phyloP scores from a whole-genome alignment of 2,113 vertebrate species.

The Alligator mississippiensis region DNA sequence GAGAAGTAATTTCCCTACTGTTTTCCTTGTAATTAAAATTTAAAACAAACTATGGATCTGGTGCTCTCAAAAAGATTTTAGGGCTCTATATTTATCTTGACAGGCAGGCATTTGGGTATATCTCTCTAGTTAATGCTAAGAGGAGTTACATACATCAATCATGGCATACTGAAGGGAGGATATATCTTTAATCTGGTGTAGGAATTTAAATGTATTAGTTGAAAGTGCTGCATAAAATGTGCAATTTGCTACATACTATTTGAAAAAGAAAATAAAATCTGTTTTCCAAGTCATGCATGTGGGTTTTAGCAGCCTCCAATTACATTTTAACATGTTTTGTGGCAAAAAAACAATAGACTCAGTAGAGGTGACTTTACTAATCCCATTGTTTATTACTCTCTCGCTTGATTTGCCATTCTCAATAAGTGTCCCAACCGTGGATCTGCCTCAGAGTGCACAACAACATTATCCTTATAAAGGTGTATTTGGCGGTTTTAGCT shows the following conservation, averaged over 20 bases:
- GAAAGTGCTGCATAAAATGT: not conserved
- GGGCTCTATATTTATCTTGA: conserved; percentile 18
- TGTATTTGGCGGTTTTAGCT: not conserved
- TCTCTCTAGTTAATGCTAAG: not conserved
- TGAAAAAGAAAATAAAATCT: not conserved
- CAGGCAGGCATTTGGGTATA: not conserved
- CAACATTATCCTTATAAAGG: not conserved
- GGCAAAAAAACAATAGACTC: fast-evolving
- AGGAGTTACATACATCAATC: not conserved
- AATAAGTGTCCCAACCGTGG: not conserved
- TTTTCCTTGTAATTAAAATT: conserved; percentile 68
- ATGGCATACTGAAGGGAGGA: not conserved
- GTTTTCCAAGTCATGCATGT: not conserved
- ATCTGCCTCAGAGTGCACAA: not conserved
- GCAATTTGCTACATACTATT: not conserved
- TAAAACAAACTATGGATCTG: conserved; percentile 40
- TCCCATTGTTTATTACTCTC: not conserved
- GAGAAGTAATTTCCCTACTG: conserved; percentile 39
- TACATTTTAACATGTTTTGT: not conserved
- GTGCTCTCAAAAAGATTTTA: conserved; percentile 55
- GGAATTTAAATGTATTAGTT: not conserved
- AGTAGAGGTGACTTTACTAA: not conserved
- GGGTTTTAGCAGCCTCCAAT: not conserved
- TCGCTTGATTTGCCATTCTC: not conserved
- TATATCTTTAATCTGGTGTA: not conserved